Percentiles rank a stretch among this genome's conserved stretches.
These are phyloP conservation scores for Meteorus sp. DNA, from an alignment of 1,140 invertebrate genomes.

Conservation along the genomic window DNA sequence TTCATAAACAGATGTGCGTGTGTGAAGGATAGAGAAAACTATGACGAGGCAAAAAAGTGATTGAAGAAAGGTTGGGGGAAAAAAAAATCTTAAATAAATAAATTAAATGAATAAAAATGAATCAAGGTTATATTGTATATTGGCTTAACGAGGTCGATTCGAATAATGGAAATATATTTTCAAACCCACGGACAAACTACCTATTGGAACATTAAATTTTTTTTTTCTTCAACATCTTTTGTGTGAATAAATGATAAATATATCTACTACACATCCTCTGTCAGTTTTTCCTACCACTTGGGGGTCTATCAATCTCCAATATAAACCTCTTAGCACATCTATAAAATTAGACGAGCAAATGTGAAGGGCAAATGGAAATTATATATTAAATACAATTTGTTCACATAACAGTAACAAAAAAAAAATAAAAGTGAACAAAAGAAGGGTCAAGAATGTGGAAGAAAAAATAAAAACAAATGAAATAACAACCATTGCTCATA, in stretches of 20 bases:
- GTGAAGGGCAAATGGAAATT: no score
- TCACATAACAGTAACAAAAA: no score
- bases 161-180: no score
- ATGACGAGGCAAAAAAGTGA: not conserved
- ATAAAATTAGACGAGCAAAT: constrained; percentile 1
- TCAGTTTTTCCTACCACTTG: not conserved
- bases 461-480: no score
- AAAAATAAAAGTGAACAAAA: not conserved
- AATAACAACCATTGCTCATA: not conserved
- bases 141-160: constrained; percentile 22
- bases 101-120: not conserved
- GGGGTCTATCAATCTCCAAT: constrained; percentile 2
- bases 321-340: not conserved
- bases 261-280: no score
- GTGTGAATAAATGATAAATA: no score
- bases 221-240: no score
- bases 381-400: no score
- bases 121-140: not conserved
- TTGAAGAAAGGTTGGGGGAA: not conserved
- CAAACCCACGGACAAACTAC: no score
- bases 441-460: not conserved
- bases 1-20: no score
- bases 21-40: constrained; percentile 18
- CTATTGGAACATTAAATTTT: not conserved
- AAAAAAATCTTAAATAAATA: not conserved